Conservation (phyloP, 2,113 vertebrate genomes). For the Xiphophorus maculatus region DNA sequence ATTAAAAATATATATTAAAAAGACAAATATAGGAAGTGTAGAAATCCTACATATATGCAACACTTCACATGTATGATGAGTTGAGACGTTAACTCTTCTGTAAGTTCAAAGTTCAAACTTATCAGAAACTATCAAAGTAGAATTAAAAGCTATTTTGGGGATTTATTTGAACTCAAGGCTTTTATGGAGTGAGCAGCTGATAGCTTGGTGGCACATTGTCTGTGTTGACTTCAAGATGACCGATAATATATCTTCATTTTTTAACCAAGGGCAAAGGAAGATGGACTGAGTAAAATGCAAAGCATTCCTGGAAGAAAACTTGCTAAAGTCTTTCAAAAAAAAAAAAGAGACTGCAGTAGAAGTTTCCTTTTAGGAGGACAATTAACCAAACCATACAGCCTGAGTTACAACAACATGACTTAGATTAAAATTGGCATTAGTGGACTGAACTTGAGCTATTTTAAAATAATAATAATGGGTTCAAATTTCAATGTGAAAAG, state of each 20-base stretch:
- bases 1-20: background rate
- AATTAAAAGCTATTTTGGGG: constrained; percentile 26
- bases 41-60: too few species aligned
- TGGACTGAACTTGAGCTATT: too few species aligned
- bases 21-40: background rate
- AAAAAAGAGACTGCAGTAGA: too few species aligned
- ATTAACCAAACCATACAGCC: too few species aligned
- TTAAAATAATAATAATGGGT: too few species aligned
- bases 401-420: too few species aligned
- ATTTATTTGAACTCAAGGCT: constrained; percentile 38
- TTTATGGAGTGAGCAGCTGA: constrained; percentile 5
- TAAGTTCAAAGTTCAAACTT: background rate
- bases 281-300: too few species aligned
- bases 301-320: too few species aligned
- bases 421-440: too few species aligned
- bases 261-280: constrained; percentile 16
- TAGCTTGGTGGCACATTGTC: constrained; percentile 16
- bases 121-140: constrained; percentile 25
- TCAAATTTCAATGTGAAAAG: too few species aligned
- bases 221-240: constrained; percentile 49
- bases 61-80: background rate
- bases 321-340: too few species aligned
- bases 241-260: constrained; percentile 25
- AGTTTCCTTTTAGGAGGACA: too few species aligned
- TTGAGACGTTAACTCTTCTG: background rate